Conservation (phyloP, 2,888 invertebrate species). For the Platynereis dumerilii region DNA sequence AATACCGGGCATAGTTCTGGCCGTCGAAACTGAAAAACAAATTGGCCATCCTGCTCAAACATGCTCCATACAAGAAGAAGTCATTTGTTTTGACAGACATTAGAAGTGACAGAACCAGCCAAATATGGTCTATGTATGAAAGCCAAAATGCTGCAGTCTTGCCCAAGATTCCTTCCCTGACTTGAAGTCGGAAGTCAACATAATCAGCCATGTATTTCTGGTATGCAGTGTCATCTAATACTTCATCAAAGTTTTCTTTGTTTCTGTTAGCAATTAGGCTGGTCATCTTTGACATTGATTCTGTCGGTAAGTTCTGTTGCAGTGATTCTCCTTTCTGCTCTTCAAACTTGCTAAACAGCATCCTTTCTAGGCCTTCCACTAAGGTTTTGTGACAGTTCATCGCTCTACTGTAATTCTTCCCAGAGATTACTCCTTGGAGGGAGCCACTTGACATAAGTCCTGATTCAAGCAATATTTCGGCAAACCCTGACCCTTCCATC, state of each 20-base stretch:
- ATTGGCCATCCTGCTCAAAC: too few species aligned
- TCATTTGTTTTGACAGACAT: too few species aligned
- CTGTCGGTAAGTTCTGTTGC: too few species aligned
- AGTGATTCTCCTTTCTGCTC: too few species aligned
- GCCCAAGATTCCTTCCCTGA: conserved; percentile 21
- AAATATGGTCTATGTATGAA: conserved; percentile 34
- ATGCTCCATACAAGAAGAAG: too few species aligned
- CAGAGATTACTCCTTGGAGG: conserved; percentile 32
- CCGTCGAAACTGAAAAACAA: too few species aligned
- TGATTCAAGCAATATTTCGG: conserved; percentile 31
- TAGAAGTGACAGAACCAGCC: conserved; percentile 20
- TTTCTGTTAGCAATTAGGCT: neutral
- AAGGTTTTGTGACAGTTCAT: conserved; percentile 37
- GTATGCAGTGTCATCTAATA: conserved; percentile 8
- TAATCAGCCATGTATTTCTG: conserved; percentile 12
- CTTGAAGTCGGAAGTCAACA: conserved; percentile 6
- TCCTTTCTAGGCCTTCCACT: conserved; percentile 32
- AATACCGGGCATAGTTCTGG: too few species aligned
- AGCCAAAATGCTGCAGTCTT: conserved; percentile 35
- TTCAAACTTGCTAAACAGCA: too few species aligned
- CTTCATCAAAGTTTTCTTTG: conserved; percentile 11
- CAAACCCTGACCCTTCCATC: conserved; percentile 31
- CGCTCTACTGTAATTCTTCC: conserved; percentile 36
- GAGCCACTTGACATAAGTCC: conserved; percentile 32
- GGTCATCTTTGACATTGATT: neutral